These are phyloP conservation scores for Larimichthys crocea DNA, from an alignment of 2,113 vertebrate genomes.

Conservation along the genomic window DNA sequence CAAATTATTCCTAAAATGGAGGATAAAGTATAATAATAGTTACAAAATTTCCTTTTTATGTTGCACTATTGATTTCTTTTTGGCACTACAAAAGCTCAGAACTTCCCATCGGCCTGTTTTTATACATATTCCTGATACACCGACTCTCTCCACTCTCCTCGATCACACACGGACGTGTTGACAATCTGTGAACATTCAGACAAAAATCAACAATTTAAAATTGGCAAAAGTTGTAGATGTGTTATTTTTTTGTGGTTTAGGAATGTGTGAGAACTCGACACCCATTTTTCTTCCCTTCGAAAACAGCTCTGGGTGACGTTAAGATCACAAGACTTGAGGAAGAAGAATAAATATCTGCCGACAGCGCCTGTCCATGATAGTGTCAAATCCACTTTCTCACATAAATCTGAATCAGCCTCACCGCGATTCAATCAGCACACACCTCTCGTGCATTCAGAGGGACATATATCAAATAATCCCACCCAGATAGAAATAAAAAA, in stretches of 20 bases:
- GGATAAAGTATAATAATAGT: neutral
- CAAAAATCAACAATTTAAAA: neutral
- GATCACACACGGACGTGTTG: neutral
- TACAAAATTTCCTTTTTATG: too few species aligned
- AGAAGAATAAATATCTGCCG: conserved; percentile 43
- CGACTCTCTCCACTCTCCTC: too few species aligned
- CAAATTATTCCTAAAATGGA: neutral
- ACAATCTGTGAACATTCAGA: neutral
- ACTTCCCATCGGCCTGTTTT: too few species aligned
- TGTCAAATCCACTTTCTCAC: conserved; percentile 23
- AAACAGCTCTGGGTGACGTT: conserved; percentile 13
- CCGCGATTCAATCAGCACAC: conserved; percentile 3
- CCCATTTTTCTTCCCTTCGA: neutral
- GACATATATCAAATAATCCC: conserved; percentile 28
- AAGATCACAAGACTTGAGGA: conserved; percentile 24
- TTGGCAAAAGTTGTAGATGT: too few species aligned
- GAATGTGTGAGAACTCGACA: neutral
- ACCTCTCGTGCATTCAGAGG: neutral
- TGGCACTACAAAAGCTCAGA: too few species aligned
- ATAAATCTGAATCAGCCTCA: conserved; percentile 29
- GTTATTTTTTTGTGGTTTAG: neutral
- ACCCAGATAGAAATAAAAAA: conserved; percentile 4
- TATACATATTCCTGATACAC: too few species aligned
- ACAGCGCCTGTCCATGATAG: conserved; percentile 9
- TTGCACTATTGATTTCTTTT: too few species aligned